Conservation (phyloP, 2,888 invertebrate species). For the Bedellia somnulentella region DNA sequence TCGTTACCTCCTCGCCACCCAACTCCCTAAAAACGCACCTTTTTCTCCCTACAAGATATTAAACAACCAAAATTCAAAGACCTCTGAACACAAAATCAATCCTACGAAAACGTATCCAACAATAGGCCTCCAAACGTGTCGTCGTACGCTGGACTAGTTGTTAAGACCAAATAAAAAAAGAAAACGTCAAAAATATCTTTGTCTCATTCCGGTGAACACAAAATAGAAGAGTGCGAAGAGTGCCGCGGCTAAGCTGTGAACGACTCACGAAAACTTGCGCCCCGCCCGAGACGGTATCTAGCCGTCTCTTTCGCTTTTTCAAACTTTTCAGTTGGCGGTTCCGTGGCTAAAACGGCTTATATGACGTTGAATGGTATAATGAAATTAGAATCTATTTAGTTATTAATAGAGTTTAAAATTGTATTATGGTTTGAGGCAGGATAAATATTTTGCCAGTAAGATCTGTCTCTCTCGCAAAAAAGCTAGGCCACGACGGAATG, state of each 20-base stretch:
- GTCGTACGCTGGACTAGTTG: conserved; percentile 1
- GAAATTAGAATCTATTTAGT: too few species aligned
- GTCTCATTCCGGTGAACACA: conserved; percentile 28
- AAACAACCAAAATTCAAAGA: neutral
- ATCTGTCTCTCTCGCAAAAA: conserved; percentile 61
- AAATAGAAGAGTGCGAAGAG: conserved; percentile 27
- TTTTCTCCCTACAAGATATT: conserved; percentile 50
- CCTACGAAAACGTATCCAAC: neutral
- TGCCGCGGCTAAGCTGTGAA: conserved; percentile 50
- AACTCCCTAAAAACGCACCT: conserved; percentile 33
- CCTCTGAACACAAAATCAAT: neutral
- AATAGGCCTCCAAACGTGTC: neutral
- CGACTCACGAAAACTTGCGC: conserved; percentile 60
- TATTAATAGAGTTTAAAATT: too few species aligned
- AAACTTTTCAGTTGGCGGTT: conserved; percentile 46
- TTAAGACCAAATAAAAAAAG: conserved; percentile 59
- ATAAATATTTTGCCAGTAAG: conserved; percentile 40
- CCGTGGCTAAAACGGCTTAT: conserved; percentile 16
- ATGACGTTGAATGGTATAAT: too few species aligned
- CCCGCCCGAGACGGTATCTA: conserved; percentile 58
- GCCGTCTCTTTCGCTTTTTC: conserved; percentile 60
- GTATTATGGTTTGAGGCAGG: too few species aligned
- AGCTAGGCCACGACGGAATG: conserved; percentile 31
- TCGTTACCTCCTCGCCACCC: conserved; percentile 17
- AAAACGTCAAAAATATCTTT: conserved; percentile 53